Evolutionary conservation across 2,888 invertebrate genomes (phyloP), one percentile per base, ranked within the genome.

Genomic region (Polymixis flavicincta): DNA sequence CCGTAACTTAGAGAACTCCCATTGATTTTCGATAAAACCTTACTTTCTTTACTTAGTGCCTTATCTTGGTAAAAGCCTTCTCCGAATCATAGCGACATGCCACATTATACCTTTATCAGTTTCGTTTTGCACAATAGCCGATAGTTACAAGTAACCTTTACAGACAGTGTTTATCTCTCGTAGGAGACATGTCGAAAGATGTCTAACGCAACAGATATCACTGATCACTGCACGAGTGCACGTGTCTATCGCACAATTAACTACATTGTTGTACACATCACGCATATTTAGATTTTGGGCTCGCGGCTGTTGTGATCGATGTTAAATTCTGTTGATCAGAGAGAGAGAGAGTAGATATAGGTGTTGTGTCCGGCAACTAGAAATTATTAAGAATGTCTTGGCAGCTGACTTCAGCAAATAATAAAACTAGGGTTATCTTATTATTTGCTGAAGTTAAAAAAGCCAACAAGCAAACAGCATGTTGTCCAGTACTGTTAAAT

Each of bases 171-270:
- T 52, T 85, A 85, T 82, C 85, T 76, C 76, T 9, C 28, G 3
- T 19, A 32, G 61, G 7, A 63, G 77, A 37, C 57, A 54, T 85
- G 76, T 85, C 64, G 77, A 63, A 70, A 81, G 54, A 19, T 19
- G 25, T 59, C 48, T 67, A 37, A 22, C 59, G 82, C 70, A 76
- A 76, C 42, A 25, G 50, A 45, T 66, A 42, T 42, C 42, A 42
- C 42, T 42, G 42, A 71, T 71, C 82, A 42, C 19, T 50, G 65
- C 75, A 54, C 60, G 68, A n/a, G 28, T 37, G 85, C 85, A 76
- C 82, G 85, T 82, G 81, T 59, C 73, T 82, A 54, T 77, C 61
- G 37, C n/a, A 70, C 70, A 73, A 71, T 82, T 76, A 69, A 59
- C 71, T 37, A 52, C 54, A 77, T 71, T 73, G 68, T 71, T 71